Evolutionary conservation across 23 tunicate genomes (phyloP).

Genomic region (Clavelina lepadiformis): DNA sequence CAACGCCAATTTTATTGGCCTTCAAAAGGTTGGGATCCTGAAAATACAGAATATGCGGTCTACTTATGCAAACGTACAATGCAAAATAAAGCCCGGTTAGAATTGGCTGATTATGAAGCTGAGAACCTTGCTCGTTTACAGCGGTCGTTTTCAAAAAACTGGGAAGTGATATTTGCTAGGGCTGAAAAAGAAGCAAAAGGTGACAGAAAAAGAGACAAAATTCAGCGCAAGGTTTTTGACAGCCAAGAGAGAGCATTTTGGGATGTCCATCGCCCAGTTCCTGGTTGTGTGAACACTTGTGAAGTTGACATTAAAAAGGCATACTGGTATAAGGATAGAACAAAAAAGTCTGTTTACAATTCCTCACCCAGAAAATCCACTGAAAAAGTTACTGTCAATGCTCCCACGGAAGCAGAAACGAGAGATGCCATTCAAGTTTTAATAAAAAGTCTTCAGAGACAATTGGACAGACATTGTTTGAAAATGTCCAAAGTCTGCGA

Average conservation of each 20-base stretch:
- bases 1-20: constrained; percentile 82
- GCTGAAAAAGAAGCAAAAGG: constrained; percentile 79
- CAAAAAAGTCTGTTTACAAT: constrained; percentile 68
- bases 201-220: constrained; percentile 83
- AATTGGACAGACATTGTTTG: constrained; percentile 82
- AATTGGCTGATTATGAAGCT: constrained; percentile 98
- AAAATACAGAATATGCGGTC: constrained; percentile 90
- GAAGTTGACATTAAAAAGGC: constrained; percentile 93
- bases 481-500: constrained; percentile 96
- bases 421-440: constrained; percentile 38
- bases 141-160: constrained; percentile 64
- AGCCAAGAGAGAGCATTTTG: constrained; percentile 98
- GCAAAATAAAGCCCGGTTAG: constrained; percentile 95
- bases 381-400: constrained; percentile 1
- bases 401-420: constrained; percentile 21
- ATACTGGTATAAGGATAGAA: constrained; percentile 72
- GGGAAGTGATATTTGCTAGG: constrained; percentile 76
- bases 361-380: constrained; percentile 69
- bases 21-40: constrained; percentile 99
- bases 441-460: constrained; percentile 33
- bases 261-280: constrained; percentile 97
- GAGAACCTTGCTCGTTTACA: constrained; percentile 93
- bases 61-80: constrained; percentile 95
- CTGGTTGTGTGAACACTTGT: constrained; percentile 94
- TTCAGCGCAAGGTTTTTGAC: constrained; percentile 74